phyloP scores from a whole-genome alignment of 2,113 vertebrate species.

The Aix galericulata region DNA sequence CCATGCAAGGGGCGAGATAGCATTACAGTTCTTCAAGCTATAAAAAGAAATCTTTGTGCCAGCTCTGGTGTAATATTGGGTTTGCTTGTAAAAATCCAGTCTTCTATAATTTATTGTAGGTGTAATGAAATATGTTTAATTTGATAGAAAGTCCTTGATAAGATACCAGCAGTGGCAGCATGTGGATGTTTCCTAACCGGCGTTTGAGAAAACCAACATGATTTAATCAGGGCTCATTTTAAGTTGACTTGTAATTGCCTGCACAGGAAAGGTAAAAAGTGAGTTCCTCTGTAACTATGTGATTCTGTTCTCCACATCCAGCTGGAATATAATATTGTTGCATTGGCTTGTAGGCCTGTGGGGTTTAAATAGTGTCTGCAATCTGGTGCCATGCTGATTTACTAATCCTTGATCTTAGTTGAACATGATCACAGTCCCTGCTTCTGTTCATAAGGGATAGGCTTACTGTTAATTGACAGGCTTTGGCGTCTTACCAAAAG shows the following conservation, averaged over 20 bases:
- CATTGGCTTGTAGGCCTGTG: slow-evolving; percentile 67
- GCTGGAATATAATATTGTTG: slow-evolving; percentile 66
- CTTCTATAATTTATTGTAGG: slow-evolving; percentile 46
- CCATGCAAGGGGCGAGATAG: background rate
- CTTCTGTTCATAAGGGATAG: slow-evolving; percentile 82
- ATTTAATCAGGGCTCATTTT: slow-evolving; percentile 68
- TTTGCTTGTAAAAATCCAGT: background rate
- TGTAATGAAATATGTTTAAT: slow-evolving; percentile 64
- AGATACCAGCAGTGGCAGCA: background rate
- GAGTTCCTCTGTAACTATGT: slow-evolving; percentile 59
- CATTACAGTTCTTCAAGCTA: background rate
- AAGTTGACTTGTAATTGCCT: slow-evolving; percentile 68
- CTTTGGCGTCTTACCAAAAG: slow-evolving; percentile 80
- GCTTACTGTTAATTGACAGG: slow-evolving; percentile 87
- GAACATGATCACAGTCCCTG: slow-evolving; percentile 86
- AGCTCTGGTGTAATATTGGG: background rate
- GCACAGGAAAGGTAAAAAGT: slow-evolving; percentile 61
- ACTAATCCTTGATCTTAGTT: slow-evolving; percentile 82
- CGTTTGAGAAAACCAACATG: slow-evolving; percentile 53
- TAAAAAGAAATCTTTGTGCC: background rate
- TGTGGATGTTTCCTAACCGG: slow-evolving; percentile 30
- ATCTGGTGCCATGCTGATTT: slow-evolving; percentile 82
- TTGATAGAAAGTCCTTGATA: slow-evolving; percentile 58
- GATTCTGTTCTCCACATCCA: slow-evolving; percentile 67
- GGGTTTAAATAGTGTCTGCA: slow-evolving; percentile 82